phyloP scores from a whole-genome alignment of 1,140 invertebrate genomes.

The Formica exsecta region DNA sequence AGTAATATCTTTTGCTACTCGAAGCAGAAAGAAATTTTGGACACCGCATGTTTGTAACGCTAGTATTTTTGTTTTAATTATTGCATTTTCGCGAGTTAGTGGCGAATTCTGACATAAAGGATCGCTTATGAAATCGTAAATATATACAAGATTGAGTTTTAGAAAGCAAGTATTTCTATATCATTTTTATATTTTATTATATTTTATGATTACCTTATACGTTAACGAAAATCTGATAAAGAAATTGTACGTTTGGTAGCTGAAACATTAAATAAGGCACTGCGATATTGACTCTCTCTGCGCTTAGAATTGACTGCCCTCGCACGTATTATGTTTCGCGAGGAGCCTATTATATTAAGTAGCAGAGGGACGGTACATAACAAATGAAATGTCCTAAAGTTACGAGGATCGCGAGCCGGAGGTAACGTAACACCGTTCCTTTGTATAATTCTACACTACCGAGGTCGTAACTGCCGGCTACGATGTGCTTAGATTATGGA shows the following conservation, averaged over 20 bases:
- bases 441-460: conserved; percentile 63
- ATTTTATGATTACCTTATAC: not conserved
- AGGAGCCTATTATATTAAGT: conserved; percentile 60
- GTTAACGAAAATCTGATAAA: not conserved
- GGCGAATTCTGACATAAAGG: not conserved
- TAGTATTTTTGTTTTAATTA: not conserved
- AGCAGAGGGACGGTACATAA: conserved; percentile 52
- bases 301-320: conserved; percentile 31
- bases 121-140: not conserved
- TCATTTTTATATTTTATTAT: not conserved
- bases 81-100: not conserved
- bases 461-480: conserved; percentile 58
- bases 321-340: conserved; percentile 49
- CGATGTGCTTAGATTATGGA: conserved; percentile 64
- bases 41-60: not conserved
- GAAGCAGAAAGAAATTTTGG: not conserved
- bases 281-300: conserved; percentile 7
- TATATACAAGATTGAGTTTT: not conserved
- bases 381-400: conserved; percentile 65
- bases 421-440: conserved; percentile 62
- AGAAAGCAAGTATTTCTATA: not conserved
- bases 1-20: not conserved
- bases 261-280: conserved; percentile 1
- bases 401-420: conserved; percentile 51
- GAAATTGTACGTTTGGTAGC: not conserved